These are phyloP conservation scores for Gallirallus australis DNA, from an alignment of 2,797 vertebrate genomes.

Conservation along the genomic window DNA sequence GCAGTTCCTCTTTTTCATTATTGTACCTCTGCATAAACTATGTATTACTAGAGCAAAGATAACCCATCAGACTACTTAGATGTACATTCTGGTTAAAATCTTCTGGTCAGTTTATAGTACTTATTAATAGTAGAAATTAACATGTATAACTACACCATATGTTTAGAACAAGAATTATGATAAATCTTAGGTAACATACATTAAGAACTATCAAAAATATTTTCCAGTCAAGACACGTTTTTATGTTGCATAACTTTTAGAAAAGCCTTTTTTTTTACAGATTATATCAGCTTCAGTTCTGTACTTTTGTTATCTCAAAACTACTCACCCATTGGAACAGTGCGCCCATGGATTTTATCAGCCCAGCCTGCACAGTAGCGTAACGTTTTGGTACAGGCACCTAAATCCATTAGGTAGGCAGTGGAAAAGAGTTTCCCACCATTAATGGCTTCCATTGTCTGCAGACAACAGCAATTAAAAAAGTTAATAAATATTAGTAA, in stretches of 20 bases:
- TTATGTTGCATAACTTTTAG: background rate
- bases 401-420: constrained; percentile 85
- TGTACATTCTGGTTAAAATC: background rate
- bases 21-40: background rate
- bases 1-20: background rate
- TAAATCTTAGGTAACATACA: background rate
- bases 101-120: background rate
- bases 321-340: constrained; percentile 86
- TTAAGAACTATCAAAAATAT: background rate
- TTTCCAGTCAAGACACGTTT: background rate
- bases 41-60: background rate
- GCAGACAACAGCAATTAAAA: background rate
- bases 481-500: background rate
- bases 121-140: background rate
- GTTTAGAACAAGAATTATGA: background rate
- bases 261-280: background rate
- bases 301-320: background rate
- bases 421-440: constrained; percentile 87
- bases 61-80: background rate
- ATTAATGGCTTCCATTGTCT: constrained; percentile 89
- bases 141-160: background rate
- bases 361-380: constrained; percentile 90
- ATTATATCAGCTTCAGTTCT: background rate
- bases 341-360: constrained; percentile 90
- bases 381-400: constrained; percentile 85